Evolutionary conservation across 2,797 vertebrate species (phyloP).

Genomic region (Scolopax bukidnonensis): DNA sequence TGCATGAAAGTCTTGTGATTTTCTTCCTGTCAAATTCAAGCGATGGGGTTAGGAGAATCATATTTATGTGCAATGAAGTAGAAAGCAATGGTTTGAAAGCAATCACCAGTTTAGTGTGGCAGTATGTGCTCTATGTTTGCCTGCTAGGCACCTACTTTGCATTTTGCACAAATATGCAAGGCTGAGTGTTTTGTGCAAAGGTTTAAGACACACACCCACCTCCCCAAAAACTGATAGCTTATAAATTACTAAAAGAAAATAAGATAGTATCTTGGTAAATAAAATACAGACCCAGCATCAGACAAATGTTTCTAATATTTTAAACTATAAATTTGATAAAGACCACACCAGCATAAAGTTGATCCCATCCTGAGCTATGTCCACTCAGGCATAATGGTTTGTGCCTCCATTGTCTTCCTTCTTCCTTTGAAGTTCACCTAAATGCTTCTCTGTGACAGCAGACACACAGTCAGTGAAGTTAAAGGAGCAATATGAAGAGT

Average conservation of each 20-base stretch:
- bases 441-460: background rate
- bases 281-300: background rate
- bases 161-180: background rate
- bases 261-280: background rate
- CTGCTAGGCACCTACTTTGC: conserved; percentile 25
- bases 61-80: conserved; percentile 44
- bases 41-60: conserved; percentile 1
- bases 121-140: background rate
- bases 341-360: background rate
- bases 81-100: conserved; percentile 30
- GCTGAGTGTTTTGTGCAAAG: background rate
- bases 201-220: background rate
- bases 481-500: background rate
- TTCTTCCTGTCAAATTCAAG: background rate
- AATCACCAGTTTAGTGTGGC: background rate
- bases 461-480: background rate
- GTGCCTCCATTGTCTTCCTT: background rate
- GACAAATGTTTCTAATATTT: background rate
- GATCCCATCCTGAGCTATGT: background rate
- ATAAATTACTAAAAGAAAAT: background rate
- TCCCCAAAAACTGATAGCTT: background rate
- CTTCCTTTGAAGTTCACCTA: background rate
- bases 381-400: background rate
- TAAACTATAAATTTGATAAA: background rate
- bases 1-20: conserved; percentile 1